Evolutionary conservation across 2,113 vertebrate genomes (phyloP).

Genomic region (Oncorhynchus tshawytscha): DNA sequence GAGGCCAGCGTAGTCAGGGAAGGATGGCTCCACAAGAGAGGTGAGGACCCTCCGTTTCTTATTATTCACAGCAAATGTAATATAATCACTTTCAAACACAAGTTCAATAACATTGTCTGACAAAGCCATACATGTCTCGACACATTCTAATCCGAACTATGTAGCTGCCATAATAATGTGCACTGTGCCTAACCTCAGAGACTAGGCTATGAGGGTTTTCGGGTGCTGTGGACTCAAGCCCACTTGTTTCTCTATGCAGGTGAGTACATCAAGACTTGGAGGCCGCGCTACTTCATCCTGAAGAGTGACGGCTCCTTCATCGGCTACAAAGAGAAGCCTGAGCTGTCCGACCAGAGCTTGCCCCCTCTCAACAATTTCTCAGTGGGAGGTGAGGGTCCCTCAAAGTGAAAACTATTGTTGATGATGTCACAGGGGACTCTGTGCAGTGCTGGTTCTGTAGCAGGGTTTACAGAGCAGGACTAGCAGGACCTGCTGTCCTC

Average conservation of each 20-base stretch:
- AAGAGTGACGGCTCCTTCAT: constrained; percentile 90
- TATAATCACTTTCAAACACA: no score
- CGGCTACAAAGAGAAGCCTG: constrained; percentile 88
- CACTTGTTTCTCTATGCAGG: constrained; percentile 59
- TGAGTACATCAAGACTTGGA: constrained; percentile 91
- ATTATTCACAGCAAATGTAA: not conserved
- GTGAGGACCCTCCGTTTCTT: constrained; percentile 33
- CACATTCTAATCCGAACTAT: no score
- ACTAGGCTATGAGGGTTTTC: not conserved
- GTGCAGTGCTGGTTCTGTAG: not conserved
- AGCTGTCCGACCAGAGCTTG: constrained; percentile 73
- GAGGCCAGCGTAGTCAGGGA: constrained; percentile 67
- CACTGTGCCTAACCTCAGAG: not conserved
- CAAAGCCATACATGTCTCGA: no score
- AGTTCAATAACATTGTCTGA: no score
- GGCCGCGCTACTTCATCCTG: constrained; percentile 86
- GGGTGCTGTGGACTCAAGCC: not conserved
- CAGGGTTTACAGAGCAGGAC: not conserved
- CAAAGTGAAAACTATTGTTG: no score
- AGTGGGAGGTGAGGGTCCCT: constrained; percentile 75
- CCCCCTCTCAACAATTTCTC: constrained; percentile 89
- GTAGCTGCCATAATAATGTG: not conserved
- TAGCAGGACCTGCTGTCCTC: no score
- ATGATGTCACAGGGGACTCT: not conserved
- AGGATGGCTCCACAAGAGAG: constrained; percentile 73